Evolutionary conservation across 2,113 vertebrate genomes (phyloP), one percentile per base, ranked within the genome.

Genomic region (Colinus virginianus): DNA sequence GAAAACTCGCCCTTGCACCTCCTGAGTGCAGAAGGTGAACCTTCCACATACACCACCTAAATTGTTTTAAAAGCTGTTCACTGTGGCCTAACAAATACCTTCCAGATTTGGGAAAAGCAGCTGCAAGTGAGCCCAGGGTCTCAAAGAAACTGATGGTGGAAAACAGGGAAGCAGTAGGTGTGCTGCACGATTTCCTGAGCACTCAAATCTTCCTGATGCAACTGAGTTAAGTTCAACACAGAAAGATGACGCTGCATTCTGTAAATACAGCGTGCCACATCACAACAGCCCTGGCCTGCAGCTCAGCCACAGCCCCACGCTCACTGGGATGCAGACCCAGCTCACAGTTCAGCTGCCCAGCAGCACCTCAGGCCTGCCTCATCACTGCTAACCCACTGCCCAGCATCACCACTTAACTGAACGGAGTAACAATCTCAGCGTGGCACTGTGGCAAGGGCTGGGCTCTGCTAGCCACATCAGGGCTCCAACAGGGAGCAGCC

Each of bases 401-500:
- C 53, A 71, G 28, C 22, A 72, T 56, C 7, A 3, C 7, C 10
- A 42, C 13, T 22, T 79, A 32, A 48, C 42, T 34, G 28, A 72
- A 34, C 17, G 21, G 25, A 20, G 11, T 22, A 5, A 1, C 6
- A 17, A 53, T 21, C 42, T 70, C 45, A 21, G 3, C 56, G n/a
- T 81, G 22, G 17, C 56, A 20, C 30, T 70, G 23, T 68, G 32
- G 34, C 36, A 68, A 78, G 36, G 28, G 9, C 36, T 16, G 22
- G 32, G 9, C 9, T 42, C 0, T 0, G 1, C 9, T 67, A 48
- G 11, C 30, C 22, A 14, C 12, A 17, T 36, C 34, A 42, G 0
- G 1, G 34, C 32, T 48, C 1, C 2, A 20, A 20, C 13, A 28
- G 4, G n/a, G 34, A 88, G 34, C 40, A 56, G 49, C 13, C 45